Evolutionary conservation across 2,888 invertebrate genomes (phyloP), one percentile per base, ranked within the genome.

Genomic region (Dicranocentrus wangi): DNA sequence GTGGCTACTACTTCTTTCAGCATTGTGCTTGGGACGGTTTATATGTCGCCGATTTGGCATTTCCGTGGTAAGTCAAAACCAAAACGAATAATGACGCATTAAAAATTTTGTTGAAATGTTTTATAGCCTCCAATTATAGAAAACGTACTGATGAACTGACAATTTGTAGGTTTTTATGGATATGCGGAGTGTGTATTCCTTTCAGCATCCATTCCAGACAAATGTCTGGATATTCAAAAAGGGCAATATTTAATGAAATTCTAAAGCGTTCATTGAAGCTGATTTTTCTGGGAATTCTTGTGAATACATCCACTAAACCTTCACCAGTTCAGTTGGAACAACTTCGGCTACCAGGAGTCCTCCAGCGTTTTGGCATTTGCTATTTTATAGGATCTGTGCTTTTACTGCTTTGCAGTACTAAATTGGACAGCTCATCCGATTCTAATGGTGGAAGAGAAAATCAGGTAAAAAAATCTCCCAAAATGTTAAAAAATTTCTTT

Each of bases 1-100:
- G 78, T 15, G 92, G 93, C 0, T 98, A 97, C 89, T 92, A 92
- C 90, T 93, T 94, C 90, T 90, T 98, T 87, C 93, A 94, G 58
- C 98, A 99, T 88, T 93, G 95, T 0, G 92, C 93, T 0, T 99
- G 98, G 98, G 95, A 98, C 89, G 98, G 98, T 0, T 89, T 98
- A 1, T 93, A 94, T 55, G 89, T 95, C 0, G 97, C 97, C 0
- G 98, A 98, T 89, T 90, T 97, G 78, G 94, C 98, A 8, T 98
- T 98, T 89, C 98, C 98, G 0, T 96, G 94, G 90, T 92, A 84
- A 85, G 84, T 63, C 10, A 10, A 32, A 32, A 32, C 28, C 10
- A 10, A 3, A 32, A 3, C 32, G 3, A 32, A 27, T 19, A 32
- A 7, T 7, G 32, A 10, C 10, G 10, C 32, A 32, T 10, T 32